Conservation (phyloP, 2,113 vertebrate species). For the Oceanodroma tethys region DNA sequence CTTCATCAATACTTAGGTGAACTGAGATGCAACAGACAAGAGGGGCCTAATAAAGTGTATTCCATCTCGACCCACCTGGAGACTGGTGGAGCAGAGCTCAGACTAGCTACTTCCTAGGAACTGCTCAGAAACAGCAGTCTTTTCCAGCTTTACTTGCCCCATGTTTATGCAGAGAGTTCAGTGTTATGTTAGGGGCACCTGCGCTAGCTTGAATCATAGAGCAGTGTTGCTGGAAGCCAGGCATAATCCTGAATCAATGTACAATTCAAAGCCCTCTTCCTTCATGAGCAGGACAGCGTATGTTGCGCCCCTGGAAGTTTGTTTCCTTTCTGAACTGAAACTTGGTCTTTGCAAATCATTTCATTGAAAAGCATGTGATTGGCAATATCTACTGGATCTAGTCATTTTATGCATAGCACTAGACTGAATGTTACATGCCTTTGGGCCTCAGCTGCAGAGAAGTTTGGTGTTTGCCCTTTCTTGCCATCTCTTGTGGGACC, state of each 20-base stretch:
- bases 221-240: neutral
- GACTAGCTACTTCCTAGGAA: neutral
- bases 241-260: neutral
- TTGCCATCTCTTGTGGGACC: neutral
- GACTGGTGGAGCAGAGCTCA: neutral
- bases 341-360: neutral
- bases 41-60: neutral
- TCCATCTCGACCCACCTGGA: neutral
- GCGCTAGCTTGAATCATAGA: neutral
- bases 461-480: neutral
- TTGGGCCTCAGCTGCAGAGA: neutral
- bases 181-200: neutral
- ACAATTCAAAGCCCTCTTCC: neutral
- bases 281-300: neutral
- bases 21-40: neutral
- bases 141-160: neutral
- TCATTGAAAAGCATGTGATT: neutral
- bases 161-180: neutral
- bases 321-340: neutral
- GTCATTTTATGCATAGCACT: neutral
- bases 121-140: neutral
- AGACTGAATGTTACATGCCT: neutral
- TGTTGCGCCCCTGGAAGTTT: neutral
- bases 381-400: neutral
- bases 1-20: neutral